These are phyloP conservation scores for Leucoma salicis DNA, from an alignment of 2,888 invertebrate species.

Conservation along the genomic window DNA sequence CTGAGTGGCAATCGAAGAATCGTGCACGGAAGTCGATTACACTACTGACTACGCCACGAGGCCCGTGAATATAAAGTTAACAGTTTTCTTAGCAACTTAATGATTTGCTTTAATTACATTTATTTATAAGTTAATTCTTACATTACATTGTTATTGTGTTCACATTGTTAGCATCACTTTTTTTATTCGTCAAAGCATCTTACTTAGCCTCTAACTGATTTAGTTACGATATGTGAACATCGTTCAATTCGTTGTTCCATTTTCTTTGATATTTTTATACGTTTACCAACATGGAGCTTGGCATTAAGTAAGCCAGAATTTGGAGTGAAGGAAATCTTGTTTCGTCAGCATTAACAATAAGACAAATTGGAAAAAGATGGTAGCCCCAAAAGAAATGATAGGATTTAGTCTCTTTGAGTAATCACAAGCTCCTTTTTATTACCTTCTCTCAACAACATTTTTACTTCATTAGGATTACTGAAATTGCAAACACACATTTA, in stretches of 20 bases:
- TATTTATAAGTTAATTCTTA: too few species aligned
- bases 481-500: conserved; percentile 29
- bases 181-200: conserved; percentile 10
- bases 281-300: conserved; percentile 25
- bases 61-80: too few species aligned
- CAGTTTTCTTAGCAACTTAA: too few species aligned
- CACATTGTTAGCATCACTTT: conserved; percentile 8
- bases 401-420: conserved; percentile 66
- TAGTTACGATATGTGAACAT: conserved; percentile 25
- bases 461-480: conserved; percentile 55
- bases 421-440: conserved; percentile 54
- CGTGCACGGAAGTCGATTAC: too few species aligned
- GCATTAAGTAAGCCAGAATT: conserved; percentile 30
- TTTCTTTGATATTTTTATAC: conserved; percentile 31
- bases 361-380: conserved; percentile 61
- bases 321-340: conserved; percentile 34
- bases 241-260: conserved; percentile 24
- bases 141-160: too few species aligned
- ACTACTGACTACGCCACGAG: too few species aligned
- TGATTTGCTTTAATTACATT: too few species aligned
- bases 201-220: conserved; percentile 9
- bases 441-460: conserved; percentile 47
- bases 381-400: conserved; percentile 54
- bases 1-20: too few species aligned
- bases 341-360: conserved; percentile 43